phyloP scores from a whole-genome alignment of 2,797 vertebrate species.

The Muscicapa striata region DNA sequence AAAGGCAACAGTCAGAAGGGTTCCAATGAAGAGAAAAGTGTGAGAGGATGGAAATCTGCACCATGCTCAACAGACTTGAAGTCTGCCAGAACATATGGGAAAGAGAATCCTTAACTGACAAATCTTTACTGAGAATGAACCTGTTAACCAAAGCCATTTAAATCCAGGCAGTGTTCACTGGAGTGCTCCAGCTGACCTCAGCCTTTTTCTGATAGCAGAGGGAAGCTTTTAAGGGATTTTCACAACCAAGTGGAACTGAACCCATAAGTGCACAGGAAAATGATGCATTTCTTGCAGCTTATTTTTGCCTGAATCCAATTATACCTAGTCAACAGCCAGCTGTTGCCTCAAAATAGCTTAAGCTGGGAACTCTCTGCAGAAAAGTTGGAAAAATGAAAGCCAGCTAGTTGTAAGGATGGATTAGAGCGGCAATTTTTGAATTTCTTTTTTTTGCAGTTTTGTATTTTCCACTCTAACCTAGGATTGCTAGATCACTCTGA shows the following conservation, averaged over 20 bases:
- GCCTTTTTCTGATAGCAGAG: background rate
- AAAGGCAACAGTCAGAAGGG: background rate
- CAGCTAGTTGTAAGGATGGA: background rate
- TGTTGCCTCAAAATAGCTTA: background rate
- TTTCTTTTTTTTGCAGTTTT: background rate
- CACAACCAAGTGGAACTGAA: background rate
- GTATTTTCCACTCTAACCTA: background rate
- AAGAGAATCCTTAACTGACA: background rate
- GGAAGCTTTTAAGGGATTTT: background rate
- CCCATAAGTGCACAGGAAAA: background rate
- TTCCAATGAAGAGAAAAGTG: background rate
- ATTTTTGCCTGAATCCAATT: background rate
- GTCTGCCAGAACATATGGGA: background rate
- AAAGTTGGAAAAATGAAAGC: background rate
- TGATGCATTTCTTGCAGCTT: background rate
- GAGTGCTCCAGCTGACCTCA: background rate
- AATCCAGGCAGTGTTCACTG: background rate
- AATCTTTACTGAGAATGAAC: background rate
- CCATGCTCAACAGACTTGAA: background rate
- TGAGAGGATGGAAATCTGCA: background rate
- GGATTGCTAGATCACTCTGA: background rate
- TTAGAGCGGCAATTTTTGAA: background rate
- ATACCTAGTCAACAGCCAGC: background rate
- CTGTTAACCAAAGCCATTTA: slow-evolving; percentile 21
- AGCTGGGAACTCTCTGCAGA: background rate